phyloP scores from a whole-genome alignment of 2,113 vertebrate genomes.

The Chinchilla lanigera region DNA sequence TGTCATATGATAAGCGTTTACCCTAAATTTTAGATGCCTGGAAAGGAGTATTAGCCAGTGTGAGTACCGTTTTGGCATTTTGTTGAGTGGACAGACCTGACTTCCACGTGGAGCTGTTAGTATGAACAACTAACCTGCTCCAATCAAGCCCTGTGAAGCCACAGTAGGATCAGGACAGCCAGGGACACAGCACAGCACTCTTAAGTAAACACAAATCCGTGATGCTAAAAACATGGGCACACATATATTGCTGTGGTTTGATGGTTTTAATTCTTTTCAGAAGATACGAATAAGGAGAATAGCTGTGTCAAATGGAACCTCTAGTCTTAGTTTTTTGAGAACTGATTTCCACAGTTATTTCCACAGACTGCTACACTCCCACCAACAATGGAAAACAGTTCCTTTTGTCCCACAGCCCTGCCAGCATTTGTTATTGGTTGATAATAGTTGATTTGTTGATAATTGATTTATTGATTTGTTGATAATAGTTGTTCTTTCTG shows the following conservation, averaged over 20 bases:
- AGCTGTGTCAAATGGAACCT: background rate
- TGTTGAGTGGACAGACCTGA: background rate
- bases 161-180: background rate
- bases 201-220: background rate
- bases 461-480: background rate
- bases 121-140: background rate
- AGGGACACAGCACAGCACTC: background rate
- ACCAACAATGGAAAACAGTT: background rate
- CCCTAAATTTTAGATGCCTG: background rate
- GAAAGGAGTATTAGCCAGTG: accelerated
- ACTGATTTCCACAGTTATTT: background rate
- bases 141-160: background rate
- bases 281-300: background rate
- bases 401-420: background rate
- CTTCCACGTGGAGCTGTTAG: too few species aligned
- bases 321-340: background rate
- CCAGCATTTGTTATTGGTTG: too few species aligned
- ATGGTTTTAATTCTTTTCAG: background rate
- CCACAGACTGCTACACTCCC: background rate
- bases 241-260: background rate
- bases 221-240: background rate
- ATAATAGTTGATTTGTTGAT: too few species aligned
- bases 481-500: background rate
- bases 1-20: background rate
- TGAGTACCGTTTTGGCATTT: background rate